A percentile compares a stretch with the other conserved stretches of the same genome.
Evolutionary conservation across 2,113 vertebrate genomes (phyloP).

Genomic region (Hemiprocne comata): DNA sequence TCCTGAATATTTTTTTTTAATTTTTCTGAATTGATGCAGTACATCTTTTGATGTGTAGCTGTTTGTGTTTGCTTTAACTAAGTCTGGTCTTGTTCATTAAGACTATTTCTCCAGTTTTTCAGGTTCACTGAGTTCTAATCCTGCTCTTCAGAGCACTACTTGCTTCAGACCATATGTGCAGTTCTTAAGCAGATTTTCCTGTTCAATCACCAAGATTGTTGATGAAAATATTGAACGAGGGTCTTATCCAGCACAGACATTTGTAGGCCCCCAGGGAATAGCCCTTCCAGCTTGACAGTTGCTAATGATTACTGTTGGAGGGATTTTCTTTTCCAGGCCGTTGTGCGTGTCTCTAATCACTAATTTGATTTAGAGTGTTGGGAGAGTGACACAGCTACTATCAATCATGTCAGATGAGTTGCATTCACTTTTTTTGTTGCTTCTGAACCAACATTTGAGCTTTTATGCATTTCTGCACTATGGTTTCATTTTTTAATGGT

Average conservation of each 20-base stretch:
- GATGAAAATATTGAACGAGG: background rate
- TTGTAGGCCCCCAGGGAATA: background rate
- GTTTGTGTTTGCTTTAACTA: background rate
- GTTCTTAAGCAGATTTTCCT: background rate
- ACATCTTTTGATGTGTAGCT: background rate
- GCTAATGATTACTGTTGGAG: background rate
- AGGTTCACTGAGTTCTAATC: background rate
- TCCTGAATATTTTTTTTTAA: background rate
- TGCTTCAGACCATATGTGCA: background rate
- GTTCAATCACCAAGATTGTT: background rate
- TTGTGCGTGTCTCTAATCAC: background rate
- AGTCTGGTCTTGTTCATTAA: background rate
- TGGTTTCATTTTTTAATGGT: background rate
- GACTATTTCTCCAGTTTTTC: background rate
- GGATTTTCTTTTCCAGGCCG: background rate
- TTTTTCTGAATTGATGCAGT: background rate
- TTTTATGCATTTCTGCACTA: background rate
- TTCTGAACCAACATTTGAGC: background rate
- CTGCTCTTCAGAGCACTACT: background rate
- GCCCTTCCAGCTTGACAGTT: background rate
- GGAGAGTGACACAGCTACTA: background rate
- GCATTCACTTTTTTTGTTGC: background rate
- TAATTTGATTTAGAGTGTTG: background rate
- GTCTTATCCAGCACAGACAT: background rate
- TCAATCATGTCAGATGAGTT: background rate